These are phyloP conservation scores for Chloromyia formosa DNA, from an alignment of 2,888 invertebrate species.

Conservation along the genomic window DNA sequence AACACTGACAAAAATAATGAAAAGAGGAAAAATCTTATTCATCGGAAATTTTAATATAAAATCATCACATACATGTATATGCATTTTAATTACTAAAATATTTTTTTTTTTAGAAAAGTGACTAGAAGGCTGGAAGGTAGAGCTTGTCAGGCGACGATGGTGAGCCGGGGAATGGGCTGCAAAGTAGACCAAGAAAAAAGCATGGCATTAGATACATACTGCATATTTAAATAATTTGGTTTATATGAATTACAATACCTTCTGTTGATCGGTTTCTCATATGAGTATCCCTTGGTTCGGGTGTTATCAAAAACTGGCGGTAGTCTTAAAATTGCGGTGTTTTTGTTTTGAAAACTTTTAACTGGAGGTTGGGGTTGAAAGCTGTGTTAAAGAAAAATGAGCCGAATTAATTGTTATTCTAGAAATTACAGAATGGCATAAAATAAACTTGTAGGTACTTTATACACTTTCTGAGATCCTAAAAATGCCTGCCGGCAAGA, in stretches of 20 bases:
- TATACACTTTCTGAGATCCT: no score
- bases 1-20: no score
- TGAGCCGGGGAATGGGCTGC: conserved; percentile 20
- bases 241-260: no score
- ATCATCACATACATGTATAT: conserved; percentile 25
- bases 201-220: no score
- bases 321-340: background rate
- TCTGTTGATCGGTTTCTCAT: conserved; percentile 14
- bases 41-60: conserved; percentile 37
- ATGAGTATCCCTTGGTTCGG: conserved; percentile 18
- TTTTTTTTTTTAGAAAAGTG: background rate
- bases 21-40: no score
- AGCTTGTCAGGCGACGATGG: conserved; percentile 2
- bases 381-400: background rate
- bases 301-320: background rate
- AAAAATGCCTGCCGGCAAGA: no score
- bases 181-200: no score
- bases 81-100: background rate
- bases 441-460: no score
- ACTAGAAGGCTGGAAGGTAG: conserved; percentile 23
- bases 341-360: background rate
- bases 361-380: background rate
- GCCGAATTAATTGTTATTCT: no score
- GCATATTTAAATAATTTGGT: no score
- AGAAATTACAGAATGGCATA: no score